Base-by-base conservation (phyloP, 2,797 vertebrate species). In the Sebastes oblongus region DNA sequence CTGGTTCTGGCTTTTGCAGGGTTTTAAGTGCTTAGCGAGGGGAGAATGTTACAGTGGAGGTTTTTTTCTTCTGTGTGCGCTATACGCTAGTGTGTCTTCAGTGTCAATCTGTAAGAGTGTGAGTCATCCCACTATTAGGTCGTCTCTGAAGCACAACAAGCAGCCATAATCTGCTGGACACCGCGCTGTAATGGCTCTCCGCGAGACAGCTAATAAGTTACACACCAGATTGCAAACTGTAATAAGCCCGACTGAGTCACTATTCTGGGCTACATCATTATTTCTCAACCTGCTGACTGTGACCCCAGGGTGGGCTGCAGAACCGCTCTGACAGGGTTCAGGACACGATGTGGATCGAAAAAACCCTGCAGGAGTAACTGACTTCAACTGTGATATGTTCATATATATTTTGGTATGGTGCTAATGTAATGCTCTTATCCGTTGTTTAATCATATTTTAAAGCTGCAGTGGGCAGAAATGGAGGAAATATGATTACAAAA, bases 201-300 rank as follows among this genome's bases (percentile, higher is more conserved):
- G 54, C 55, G 60, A 88, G 86, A 87, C 85, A 87, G 90, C 88
- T 92, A 92, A 92, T 91, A 90, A 90, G 85, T 90, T 86, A 90
- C 68, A 78, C 77, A 66, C 54, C 90, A 90, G 89, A 91, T 80
- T 91, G 85, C 68, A 78, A 89, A 86, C 78, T 78, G 83, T 82
- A 87, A 86, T 82, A 80, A 85, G 68, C 84, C 73, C 50, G 22
- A 89, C 84, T 83, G 86, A 89, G 78, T 80, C 88, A 85, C 90
- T 82, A 75, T 89, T 87, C 80, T 60, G 58, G 76, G 78, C 78
- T 66, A 30, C 86, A 90, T 88, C 80, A 86, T 90, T 88, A 91
- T 86, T 86, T 87, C 72, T 83, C 71, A 67, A 58, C 78, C 83
- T 24, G 20, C 65, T 76, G 69, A 79, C 81, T 77, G 39, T 79